Base-by-base conservation (phyloP, 1,140 invertebrate genomes). In the Zaprionus ornatus region DNA sequence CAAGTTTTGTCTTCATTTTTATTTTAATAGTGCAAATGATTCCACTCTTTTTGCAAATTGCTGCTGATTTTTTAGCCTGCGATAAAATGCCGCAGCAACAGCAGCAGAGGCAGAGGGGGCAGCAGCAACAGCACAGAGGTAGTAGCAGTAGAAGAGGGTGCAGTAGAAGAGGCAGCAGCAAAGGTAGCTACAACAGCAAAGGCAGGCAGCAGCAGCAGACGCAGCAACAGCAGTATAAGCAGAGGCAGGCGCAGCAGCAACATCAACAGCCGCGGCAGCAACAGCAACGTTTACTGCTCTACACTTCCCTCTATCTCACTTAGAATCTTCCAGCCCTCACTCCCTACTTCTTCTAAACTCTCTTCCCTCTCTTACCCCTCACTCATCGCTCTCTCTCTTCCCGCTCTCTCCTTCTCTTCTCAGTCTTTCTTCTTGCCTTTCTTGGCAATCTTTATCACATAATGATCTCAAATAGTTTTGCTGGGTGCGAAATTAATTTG, bases 1-100 rank as follows among this genome's bases (percentile, higher is more conserved):
- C 66, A 80, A 88, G 84, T 90, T 87, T 90, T 90, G 85, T 90
- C 85, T 90, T 90, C 86, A 90, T 90, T 90, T 90, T 90, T 90
- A 90, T 90, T 90, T 90, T 90, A 90, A 90, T 90, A 90, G 85
- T 81, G 82, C 76, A 78, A 78, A 78, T 78, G 76, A 78, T 78
- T 74, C 66, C 56, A 52, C 70, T 75, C 72, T 70, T 69, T 74
- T 78, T 78, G 66, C 76, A 78, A 78, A 78, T 78, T 78, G 72
- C 76, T 70, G 71, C 60, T 64, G 76, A 75, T 78, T 68, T 68
- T 74, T 75, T 37, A 59, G 52, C 52, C 19, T 42, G 63, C 75
- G 75, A 77, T 77, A 77, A 77, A 77, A 69, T 74, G 56, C 59
- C 35, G 15, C 42, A 62, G n/a, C 50, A 62, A 5, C 27, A 60